Evolutionary conservation across 2,113 vertebrate species (phyloP), one percentile per base, ranked within the genome.

Genomic region (Actenoides hombroni): DNA sequence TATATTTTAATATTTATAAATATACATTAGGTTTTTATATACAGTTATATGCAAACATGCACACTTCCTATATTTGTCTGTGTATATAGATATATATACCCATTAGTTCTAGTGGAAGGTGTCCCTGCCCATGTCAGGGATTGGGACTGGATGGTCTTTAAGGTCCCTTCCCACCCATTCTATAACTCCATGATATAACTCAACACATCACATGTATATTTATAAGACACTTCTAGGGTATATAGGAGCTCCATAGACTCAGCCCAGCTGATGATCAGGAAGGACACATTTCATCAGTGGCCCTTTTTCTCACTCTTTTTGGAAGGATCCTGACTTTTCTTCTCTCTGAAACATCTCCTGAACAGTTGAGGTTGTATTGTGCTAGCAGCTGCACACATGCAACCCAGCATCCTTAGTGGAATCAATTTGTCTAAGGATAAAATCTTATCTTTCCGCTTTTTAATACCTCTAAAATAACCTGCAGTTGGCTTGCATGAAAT

Each of bases 371-470:
- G 80, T 13, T 21, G 44, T 19, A 15, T 37, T 11, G 21, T 54
- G 49, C 63, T 79, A 24, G n/a, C 44, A 76, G 68, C 74, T 71
- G 8, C 60, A 19, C 81, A 11, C 65, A 51, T 25, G 26, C 56
- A 53, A 26, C 48, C 44, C 91, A 18, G 69, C 6, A 77, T 48
- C 1, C 0, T 60, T 68, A 79, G 78, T 29, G 54, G 81, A 86
- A 91, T 82, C 77, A 53, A 53, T 95, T 89, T 95, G 70, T 80
- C 79, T 49, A 48, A 48, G 69, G 53, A 59, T 28, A 86, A 92
- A 87, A 42, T 46, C 80, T 63, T 74, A n/a, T 77, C 88, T 92
- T 86, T 78, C 86, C 86, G 94, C 88, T 92, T 88, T 88, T 88
- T 75, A 63, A 63, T 90, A 64, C 35, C 42, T 84, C 76, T 67